phyloP scores from a whole-genome alignment of 2,797 vertebrate genomes.

The Siniperca undulata region DNA sequence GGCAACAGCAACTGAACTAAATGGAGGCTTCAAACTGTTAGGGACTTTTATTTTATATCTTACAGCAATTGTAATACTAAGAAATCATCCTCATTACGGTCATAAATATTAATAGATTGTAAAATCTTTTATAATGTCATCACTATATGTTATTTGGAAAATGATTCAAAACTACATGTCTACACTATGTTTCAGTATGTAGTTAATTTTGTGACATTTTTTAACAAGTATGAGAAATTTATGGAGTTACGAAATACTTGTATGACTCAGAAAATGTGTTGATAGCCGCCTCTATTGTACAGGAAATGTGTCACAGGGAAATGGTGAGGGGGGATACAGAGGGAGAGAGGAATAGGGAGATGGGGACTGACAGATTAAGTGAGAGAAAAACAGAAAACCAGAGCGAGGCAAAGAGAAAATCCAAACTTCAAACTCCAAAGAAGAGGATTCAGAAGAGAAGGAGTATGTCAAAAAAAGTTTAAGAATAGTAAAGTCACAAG shows the following conservation, averaged over 20 bases:
- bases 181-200: background rate
- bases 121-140: background rate
- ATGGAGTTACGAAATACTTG: slow-evolving; percentile 50
- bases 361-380: slow-evolving; percentile 25
- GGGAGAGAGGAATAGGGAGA: slow-evolving; percentile 35
- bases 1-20: slow-evolving; percentile 12
- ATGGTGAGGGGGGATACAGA: slow-evolving; percentile 11
- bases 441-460: slow-evolving; percentile 1
- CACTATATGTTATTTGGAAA: background rate
- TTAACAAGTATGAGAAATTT: slow-evolving; percentile 8
- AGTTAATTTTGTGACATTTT: background rate
- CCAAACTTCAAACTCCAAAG: slow-evolving; percentile 2
- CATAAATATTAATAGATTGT: background rate
- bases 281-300: slow-evolving; percentile 63
- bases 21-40: slow-evolving; percentile 5
- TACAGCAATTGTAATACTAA: background rate
- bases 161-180: background rate
- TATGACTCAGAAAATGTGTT: slow-evolving; percentile 65
- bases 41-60: background rate
- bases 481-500: background rate
- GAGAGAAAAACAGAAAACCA: slow-evolving; percentile 38
- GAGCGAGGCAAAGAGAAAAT: slow-evolving; percentile 12
- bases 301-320: slow-evolving; percentile 82
- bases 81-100: background rate
- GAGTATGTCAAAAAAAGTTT: background rate